Base-by-base conservation (phyloP, 2,888 invertebrate species). In the Nymphalis urticae region DNA sequence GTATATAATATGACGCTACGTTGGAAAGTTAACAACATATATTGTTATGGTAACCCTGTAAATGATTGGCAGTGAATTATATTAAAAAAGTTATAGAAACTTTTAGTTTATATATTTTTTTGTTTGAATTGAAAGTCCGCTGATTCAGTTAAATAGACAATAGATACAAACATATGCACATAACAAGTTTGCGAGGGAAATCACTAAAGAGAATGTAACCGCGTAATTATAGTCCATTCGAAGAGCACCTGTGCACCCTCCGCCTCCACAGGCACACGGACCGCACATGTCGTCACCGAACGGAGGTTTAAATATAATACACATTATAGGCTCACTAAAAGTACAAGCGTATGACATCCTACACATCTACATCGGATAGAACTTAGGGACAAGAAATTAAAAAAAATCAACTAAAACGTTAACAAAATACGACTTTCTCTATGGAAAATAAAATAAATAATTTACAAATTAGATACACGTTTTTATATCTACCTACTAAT, bases 391-490 rank as follows among this genome's bases (percentile, higher is more conserved):
- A 85, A 88, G 86, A 89, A 83, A 87, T 88, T 87, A n/a, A 86
- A 83, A 54, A 89, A 92, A 90, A 92, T 91, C 91, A 92, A 92
- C 92, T 92, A 92, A 89, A 92, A 92, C 92, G 90, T 92, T 92
- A 92, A 92, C 91, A 92, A 92, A 92, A 92, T 92, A 92, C 92
- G 83, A 89, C 89, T 88, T 92, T 92, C 89, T 92, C 92, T 92
- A 92, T 92, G 86, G 90, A 92, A 91, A 92, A 91, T 90, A 89
- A 88, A 90, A 90, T 84, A 85, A 85, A 84, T 91, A 92, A 92
- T 92, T 90, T 92, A 92, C 92, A 92, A 88, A 89, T 90, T 89
- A 92, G 85, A 89, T 92, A 92, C 91, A 90, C 87, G 87, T 89
- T 89, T 56, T 85, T 86, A 87, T 80, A 84, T 80, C 86, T 88